Evolutionary conservation across 1,140 invertebrate species (phyloP), one percentile per base, ranked within the genome.

Genomic region (Mactra quadrangularis): DNA sequence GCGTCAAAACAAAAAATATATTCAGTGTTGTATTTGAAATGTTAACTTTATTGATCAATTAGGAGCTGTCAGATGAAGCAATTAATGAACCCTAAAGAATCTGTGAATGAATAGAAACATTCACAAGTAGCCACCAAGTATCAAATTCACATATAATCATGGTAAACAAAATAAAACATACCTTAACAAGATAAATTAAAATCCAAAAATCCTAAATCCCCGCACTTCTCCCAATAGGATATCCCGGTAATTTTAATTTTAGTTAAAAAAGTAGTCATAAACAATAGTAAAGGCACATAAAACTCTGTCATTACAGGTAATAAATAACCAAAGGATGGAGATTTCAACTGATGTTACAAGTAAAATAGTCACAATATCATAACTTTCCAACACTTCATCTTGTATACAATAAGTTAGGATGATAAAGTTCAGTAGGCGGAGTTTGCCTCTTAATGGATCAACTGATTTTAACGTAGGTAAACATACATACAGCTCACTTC

Each of bases 251-350:
- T 72, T 47, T 72, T 41, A 78, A 64, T 78, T 78, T 27, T 66
- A 27, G 6, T 33, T 74, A n/a, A 74, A 57, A 64, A 52, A 60
- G 59, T 45, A 38, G 53, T 71, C 77, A 81, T 81, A 81, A 81
- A 81, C 77, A 81, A 81, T 68, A 41, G 59, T 66, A 47, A 50
- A 66, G n/a, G 62, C 75, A 78, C 75, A 78, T 78, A 78, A 78
- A 78, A 64, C 70, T 55, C 19, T 35, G 41, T 78, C n/a, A 66
- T 38, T 35, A 35, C 19, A 50, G 75, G 75, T 27, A 64, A 78
- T 78, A 78, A 78, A 78, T 78, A 78, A 78, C 47, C 6, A 22
- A 0, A 78, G 47, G 60, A 78, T 78, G 57, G 45, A 66, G 53
- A 22, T 47, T 66, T 70, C 35, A n/a, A 72, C 25, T 55, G 31